Conservation (phyloP, 2,113 vertebrate genomes). For the Vulpes ferrilata region DNA sequence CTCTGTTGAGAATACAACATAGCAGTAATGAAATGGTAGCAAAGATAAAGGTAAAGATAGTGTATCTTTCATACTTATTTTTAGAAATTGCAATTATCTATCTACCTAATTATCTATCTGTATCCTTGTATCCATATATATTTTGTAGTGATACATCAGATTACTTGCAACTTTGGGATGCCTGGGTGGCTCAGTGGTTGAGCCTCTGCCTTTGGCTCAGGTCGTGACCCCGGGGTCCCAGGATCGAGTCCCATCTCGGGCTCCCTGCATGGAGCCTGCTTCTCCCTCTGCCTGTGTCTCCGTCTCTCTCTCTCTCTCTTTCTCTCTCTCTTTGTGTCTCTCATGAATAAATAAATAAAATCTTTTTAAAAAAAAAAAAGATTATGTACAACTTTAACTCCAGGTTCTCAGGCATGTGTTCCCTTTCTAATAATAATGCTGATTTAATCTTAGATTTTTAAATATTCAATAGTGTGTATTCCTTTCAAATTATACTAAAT, state of each 20-base stretch:
- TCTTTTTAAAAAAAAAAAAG: background rate
- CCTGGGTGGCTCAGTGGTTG: too few relatives aligned
- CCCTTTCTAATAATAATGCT: background rate
- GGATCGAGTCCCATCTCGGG: too few relatives aligned
- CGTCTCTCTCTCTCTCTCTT: too few relatives aligned
- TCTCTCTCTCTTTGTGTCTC: too few relatives aligned
- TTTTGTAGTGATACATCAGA: background rate
- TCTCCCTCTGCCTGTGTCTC: too few relatives aligned
- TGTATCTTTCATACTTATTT: background rate
- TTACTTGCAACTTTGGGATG: background rate
- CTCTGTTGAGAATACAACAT: conserved; percentile 3
- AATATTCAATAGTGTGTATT: background rate
- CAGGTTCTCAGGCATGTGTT: background rate
- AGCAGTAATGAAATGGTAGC: background rate
- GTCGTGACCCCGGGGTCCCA: too few relatives aligned
- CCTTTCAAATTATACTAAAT: background rate
- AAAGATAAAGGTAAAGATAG: background rate
- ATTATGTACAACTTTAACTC: background rate
- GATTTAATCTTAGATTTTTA: background rate
- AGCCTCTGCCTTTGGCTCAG: too few relatives aligned
- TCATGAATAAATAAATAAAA: too few relatives aligned
- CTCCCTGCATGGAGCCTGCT: too few relatives aligned
- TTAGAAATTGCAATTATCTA: background rate
- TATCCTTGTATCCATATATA: background rate
- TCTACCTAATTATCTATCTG: background rate